Evolutionary conservation across 2,888 invertebrate species (phyloP).

Genomic region (Tiliacea aurago): DNA sequence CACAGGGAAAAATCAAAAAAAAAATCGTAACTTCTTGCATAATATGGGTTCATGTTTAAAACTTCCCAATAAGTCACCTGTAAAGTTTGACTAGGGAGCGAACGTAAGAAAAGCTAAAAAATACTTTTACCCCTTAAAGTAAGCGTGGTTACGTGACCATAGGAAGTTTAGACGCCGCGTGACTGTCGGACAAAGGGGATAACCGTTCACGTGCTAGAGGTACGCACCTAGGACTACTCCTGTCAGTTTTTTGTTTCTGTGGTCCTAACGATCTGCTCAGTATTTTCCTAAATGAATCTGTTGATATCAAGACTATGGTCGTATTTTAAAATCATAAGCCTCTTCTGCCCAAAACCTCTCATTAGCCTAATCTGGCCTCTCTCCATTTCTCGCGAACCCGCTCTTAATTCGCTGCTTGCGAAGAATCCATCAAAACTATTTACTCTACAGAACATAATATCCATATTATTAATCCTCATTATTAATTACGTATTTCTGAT

Average conservation of each 20-base stretch:
- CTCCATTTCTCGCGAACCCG: not conserved
- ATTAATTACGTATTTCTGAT: no score
- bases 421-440: not conserved
- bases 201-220: conserved; percentile 13
- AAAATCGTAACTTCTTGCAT: not conserved
- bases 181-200: conserved; percentile 10
- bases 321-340: not conserved
- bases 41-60: conserved; percentile 5
- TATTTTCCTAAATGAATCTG: not conserved
- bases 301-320: not conserved
- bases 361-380: not conserved
- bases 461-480: not conserved
- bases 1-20: not conserved
- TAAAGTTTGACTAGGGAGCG: not conserved
- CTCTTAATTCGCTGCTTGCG: not conserved
- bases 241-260: not conserved
- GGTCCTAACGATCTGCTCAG: not conserved
- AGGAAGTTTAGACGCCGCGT: conserved; percentile 26
- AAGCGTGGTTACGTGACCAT: conserved; percentile 28
- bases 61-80: not conserved
- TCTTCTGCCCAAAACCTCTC: not conserved
- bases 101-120: not conserved
- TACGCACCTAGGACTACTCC: not conserved
- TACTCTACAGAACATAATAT: not conserved
- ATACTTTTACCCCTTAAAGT: not conserved